These are phyloP conservation scores for Elanus axillaris DNA, from an alignment of 2,113 vertebrate genomes.

Conservation along the genomic window DNA sequence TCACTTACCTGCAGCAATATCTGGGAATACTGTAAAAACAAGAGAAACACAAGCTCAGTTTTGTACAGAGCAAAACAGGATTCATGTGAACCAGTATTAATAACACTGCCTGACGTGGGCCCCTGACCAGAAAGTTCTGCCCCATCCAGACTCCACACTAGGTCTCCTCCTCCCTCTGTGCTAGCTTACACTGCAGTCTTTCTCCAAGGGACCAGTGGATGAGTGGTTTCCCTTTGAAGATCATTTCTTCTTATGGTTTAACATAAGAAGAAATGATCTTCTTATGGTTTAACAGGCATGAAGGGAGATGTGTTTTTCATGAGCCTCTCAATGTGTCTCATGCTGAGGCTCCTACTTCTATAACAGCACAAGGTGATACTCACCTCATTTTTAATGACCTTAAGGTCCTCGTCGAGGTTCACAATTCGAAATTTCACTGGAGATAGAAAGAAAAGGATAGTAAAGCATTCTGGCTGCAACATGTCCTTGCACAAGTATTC, in stretches of 20 bases:
- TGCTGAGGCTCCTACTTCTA: not conserved
- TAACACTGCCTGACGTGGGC: not conserved
- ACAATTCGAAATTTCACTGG: conserved; percentile 56
- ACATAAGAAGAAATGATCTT: no score
- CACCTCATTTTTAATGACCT: conserved; percentile 13
- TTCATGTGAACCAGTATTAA: not conserved
- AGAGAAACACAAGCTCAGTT: conserved; percentile 7
- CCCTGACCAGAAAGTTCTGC: not conserved
- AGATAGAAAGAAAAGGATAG: not conserved
- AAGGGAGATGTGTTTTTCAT: not conserved
- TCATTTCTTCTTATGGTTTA: not conserved
- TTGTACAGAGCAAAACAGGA: not conserved
- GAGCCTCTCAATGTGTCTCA: not conserved
- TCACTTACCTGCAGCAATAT: conserved; percentile 36
- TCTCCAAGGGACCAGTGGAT: not conserved
- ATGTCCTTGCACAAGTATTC: not conserved
- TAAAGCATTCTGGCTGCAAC: not conserved
- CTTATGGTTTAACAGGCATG: not conserved
- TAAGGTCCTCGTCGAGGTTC: conserved; percentile 25
- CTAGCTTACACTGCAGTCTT: not conserved
- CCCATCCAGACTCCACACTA: not conserved
- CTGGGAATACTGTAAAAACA: conserved; percentile 18
- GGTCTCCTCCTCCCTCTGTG: not conserved
- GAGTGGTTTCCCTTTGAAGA: not conserved
- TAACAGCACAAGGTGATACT: not conserved